Evolutionary conservation across 2,797 vertebrate genomes (phyloP), one percentile per base, ranked within the genome.

Genomic region (Arnoldichthys spilopterus): DNA sequence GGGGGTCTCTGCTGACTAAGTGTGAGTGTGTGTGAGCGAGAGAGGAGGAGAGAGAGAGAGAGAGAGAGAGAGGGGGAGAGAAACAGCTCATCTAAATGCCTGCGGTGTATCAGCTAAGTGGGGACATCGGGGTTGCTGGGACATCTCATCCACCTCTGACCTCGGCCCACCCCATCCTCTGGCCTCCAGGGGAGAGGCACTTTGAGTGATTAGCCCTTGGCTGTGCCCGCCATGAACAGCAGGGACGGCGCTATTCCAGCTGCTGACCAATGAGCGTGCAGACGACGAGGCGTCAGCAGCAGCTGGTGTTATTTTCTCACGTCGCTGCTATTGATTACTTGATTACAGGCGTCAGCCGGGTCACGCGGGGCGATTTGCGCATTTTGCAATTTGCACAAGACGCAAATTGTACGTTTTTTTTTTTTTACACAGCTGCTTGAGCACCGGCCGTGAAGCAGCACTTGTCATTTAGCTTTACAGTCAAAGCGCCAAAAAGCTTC

Each of bases 1-100:
- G 69, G 62, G 84, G 86, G 87, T 58, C 80, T 79, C 53, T 47
- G 54, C 85, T 83, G 81, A 68, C 13, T 34, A 58, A n/a, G 24
- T 58, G 12, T 13, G 53, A 67, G 67, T 66, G 24, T 58, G 20
- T 51, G 66, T 20, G 26, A 32, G 72, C 24, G 53, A 24, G 22
- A 4, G 53, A 20, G 26, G 18, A 24, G 22, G 40, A 18, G 34
- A 26, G 16, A 28, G 15, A 53, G 45, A 83, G 72, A 83, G 72
- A 85, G 69, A 24, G 22, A 4, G 53, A 20, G 26, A 32, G 40
- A 22, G 40, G 18, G 34, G 22, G 16, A 28, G 15, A 53, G 45
- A 83, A 68, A 83, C 76, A 85, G 69, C 63, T 81, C 69, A 81
- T 67, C 61, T 24, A 20, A 66, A 45, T 47, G 67, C 43, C 24